phyloP scores from a whole-genome alignment of 92 coral and sea anemone genomes.

The Metridium senile region DNA sequence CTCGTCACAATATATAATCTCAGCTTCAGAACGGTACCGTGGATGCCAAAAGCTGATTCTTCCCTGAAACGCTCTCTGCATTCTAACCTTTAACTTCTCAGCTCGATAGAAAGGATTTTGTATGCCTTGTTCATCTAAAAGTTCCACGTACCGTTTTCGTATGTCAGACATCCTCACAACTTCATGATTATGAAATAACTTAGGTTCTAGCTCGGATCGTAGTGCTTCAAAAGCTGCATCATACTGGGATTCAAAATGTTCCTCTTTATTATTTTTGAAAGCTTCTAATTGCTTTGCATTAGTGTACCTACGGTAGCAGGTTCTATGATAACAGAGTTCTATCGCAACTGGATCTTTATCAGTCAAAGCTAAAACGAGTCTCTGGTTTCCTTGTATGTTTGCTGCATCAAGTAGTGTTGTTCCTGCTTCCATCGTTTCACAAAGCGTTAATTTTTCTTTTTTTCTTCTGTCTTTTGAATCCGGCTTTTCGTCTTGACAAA shows the following conservation, averaged over 20 bases:
- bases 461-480: slow-evolving; percentile 56
- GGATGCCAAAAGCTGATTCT: slow-evolving; percentile 42
- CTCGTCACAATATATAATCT: slow-evolving; percentile 26
- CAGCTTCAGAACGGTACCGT: slow-evolving; percentile 33
- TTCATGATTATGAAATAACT: slow-evolving; percentile 11
- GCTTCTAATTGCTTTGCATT: slow-evolving; percentile 31
- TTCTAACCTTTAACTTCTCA: slow-evolving; percentile 32
- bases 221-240: slow-evolving; percentile 38
- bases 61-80: slow-evolving; percentile 16
- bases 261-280: slow-evolving; percentile 30
- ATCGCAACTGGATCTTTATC: slow-evolving; percentile 33
- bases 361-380: slow-evolving; percentile 21
- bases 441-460: slow-evolving; percentile 47
- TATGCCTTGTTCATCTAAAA: slow-evolving; percentile 11
- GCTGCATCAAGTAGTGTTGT: slow-evolving; percentile 42
- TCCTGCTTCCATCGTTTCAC: slow-evolving; percentile 49
- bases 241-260: slow-evolving; percentile 8
- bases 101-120: slow-evolving; percentile 28
- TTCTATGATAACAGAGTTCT: slow-evolving; percentile 43
- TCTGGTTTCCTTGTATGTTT: slow-evolving; percentile 35
- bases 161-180: slow-evolving; percentile 28
- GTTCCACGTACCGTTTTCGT: slow-evolving; percentile 19
- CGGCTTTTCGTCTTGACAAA: slow-evolving; percentile 43
- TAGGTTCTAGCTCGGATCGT: slow-evolving; percentile 15
- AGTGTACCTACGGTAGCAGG: slow-evolving; percentile 34